Base-by-base conservation (phyloP, 1,140 invertebrate genomes). In the Tribolium madens region DNA sequence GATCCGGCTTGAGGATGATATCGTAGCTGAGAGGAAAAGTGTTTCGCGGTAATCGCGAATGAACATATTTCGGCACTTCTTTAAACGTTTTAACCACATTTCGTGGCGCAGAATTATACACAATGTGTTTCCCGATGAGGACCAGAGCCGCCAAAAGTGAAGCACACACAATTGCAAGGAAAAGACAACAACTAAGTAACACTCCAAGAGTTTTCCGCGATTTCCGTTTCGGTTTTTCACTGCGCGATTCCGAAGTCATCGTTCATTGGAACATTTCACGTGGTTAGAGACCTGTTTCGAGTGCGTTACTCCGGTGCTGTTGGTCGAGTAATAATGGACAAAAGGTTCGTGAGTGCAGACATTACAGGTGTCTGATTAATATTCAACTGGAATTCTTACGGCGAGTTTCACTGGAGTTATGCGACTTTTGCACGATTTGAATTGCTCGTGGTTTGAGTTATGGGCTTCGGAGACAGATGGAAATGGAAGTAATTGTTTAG, bases 21-120 rank as follows among this genome's bases (percentile, higher is more conserved):
- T 93, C 91, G 83, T 98, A 97, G 79, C 92, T 90, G 0, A 89
- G 75, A 0, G 96, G 95, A 9, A 87, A 86, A 0, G 95, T 88
- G 71, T 91, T 87, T 4, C 85, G 84, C 0, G 94, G 91, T 47
- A 98, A 87, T 21, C 93, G 88, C 0, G 18, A 31, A 13, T 18
- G n/a, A 1, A 6, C 57, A 12, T 12, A 12, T 79, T 68, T 83
- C 26, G 57, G 84, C 12, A 47, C 77, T 46, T 53, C 75, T 13
- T 82, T 81, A 1, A 21, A 53, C 36, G 70, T 33, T 15, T 76
- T 50, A 71, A 79, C 3, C 57, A 74, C 78, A 83, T 84, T 85
- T n/a, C 13, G 50, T 0, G 26, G n/a, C 3, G 17, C 26, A 36
- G 68, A 47, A 50, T 82, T 81, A 31, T 80, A 80, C 0, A 82